Evolutionary conservation across 2,113 vertebrate species (phyloP), one percentile per base, ranked within the genome.

Genomic region (Nycticorax nycticorax): DNA sequence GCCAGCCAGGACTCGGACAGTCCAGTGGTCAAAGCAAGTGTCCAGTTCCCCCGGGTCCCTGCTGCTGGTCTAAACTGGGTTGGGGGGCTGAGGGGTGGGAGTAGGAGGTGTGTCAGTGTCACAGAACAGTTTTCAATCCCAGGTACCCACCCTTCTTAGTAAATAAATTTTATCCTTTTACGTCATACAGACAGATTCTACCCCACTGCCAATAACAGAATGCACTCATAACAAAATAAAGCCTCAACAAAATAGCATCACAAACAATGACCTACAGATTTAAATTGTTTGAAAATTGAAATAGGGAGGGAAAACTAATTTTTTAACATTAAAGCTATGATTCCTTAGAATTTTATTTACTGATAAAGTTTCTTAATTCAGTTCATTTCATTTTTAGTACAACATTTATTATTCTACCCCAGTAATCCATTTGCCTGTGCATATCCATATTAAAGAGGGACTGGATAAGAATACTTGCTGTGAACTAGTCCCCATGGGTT

Each of bases 361-460:
- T 39, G 14, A 52, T 74, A 74, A 71, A 79, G 4, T 81, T 96
- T 53, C 62, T 86, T 85, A 87, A 84, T 92, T 74, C 33, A 50
- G 23, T 94, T 96, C 69, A 71, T 86, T 95, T 68, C 55, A 37
- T 64, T 67, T 92, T 33, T 90, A 66, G 23, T 56, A 12, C 6
- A 37, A 5, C 3, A 53, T 87, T 88, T 94, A 16, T 55, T 85
- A 92, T 96, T 85, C 74, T 88, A 32, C 14, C 3, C 28, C 24
- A 76, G 67, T 77, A 93, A 45, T 72, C 57, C 33, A 43, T 47
- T 43, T n/a, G 52, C 12, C 27, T 50, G 10, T 71, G 13, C 33
- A 45, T 90, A 72, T 85, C 84, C 72, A 93, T 89, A 76, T 88
- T 92, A 92, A 89, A 89, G 50, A 95, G 9, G 9, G 43, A n/a